Conservation (phyloP, 2,113 vertebrate species). For the Gnathonemus echidnorhynchus region DNA sequence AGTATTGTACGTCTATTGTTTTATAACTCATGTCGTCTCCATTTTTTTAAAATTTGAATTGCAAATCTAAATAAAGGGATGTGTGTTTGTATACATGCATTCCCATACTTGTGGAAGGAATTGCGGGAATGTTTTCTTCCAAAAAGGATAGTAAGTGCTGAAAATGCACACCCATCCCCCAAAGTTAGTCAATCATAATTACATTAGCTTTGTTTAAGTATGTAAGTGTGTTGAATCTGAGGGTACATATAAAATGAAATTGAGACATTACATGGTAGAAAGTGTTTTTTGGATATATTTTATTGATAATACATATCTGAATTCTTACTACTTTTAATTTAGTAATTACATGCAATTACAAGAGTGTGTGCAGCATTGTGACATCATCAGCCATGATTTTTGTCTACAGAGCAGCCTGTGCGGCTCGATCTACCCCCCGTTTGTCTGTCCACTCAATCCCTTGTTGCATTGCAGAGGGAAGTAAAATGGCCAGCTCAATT, state of each 20-base stretch:
- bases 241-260: not conserved
- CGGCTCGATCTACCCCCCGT: not conserved
- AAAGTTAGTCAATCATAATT: not conserved
- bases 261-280: not conserved
- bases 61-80: conserved; percentile 6
- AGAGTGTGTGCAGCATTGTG: not conserved
- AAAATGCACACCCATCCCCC: not conserved
- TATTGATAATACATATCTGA: not conserved
- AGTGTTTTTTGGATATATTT: not conserved
- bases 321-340: not conserved
- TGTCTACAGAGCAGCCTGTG: not conserved
- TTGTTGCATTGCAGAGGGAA: not conserved
- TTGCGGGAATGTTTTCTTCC: not conserved
- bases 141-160: not conserved
- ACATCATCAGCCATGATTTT: not conserved
- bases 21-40: not conserved
- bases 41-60: conserved; percentile 23
- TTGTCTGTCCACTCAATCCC: not conserved
- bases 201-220: not conserved
- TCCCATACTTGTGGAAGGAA: not conserved
- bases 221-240: not conserved
- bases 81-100: not conserved
- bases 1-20: conserved; percentile 4
- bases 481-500: not conserved
- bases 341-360: not conserved